These are phyloP conservation scores for Drosophila macrothrix DNA, from an alignment of 2,888 invertebrate species.

Conservation along the genomic window DNA sequence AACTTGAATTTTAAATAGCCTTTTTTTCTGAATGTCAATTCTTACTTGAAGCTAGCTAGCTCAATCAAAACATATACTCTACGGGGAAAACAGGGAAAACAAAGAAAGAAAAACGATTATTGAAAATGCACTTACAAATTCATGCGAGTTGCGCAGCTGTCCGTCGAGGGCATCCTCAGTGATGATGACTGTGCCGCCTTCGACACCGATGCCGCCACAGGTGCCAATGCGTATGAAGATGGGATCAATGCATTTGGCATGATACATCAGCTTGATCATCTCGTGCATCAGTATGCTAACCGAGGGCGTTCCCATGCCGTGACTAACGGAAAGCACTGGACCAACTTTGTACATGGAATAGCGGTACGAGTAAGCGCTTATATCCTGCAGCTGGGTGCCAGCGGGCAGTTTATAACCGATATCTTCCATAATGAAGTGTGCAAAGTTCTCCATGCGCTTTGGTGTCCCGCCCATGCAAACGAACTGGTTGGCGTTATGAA, in stretches of 20 bases:
- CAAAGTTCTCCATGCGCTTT: constrained; percentile 96
- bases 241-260: constrained; percentile 94
- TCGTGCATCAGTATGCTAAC: constrained; percentile 98
- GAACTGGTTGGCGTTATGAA: constrained; percentile 87
- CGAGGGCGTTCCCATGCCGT: constrained; percentile 99
- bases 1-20: background rate
- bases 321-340: constrained; percentile 86
- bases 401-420: constrained; percentile 95
- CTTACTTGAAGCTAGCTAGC: background rate
- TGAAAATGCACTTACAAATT: constrained; percentile 88
- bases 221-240: constrained; percentile 97
- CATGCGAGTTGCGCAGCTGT: constrained; percentile 91
- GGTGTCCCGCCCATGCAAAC: constrained; percentile 99
- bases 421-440: constrained; percentile 95
- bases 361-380: constrained; percentile 95
- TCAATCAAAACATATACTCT: background rate
- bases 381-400: constrained; percentile 94
- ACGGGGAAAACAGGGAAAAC: no score
- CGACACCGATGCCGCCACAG: constrained; percentile 96
- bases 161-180: constrained; percentile 97
- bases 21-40: background rate
- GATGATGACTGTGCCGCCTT: constrained; percentile 97
- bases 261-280: constrained; percentile 97
- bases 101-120: background rate
- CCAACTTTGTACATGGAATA: constrained; percentile 96